These are phyloP conservation scores for Globodera ellingtonae DNA, from an alignment of 1,140 invertebrate species.

Conservation along the genomic window DNA sequence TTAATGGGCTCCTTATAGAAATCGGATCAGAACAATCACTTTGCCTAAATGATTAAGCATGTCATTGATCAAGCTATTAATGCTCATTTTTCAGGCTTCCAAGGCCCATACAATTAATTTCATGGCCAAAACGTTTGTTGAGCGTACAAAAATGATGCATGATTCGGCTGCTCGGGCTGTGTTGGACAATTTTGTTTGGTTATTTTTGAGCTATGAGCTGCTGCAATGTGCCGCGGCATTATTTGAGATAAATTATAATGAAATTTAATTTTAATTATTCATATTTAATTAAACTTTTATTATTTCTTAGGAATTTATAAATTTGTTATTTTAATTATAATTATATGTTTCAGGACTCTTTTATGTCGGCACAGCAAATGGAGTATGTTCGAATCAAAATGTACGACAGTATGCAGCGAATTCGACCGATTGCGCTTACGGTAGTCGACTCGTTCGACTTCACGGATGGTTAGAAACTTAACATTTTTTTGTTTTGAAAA, in stretches of 20 bases:
- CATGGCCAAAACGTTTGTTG: conserved; percentile 49
- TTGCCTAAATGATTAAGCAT: too few species aligned
- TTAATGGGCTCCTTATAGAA: too few species aligned
- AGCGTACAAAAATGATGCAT: conserved; percentile 30
- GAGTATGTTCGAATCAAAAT: conserved; percentile 67
- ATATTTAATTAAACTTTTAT: not conserved
- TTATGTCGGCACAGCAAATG: conserved; percentile 38
- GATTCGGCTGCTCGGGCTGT: conserved; percentile 40
- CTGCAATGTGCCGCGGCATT: conserved; percentile 41
- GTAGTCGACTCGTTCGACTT: conserved; percentile 89
- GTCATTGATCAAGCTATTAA: too few species aligned
- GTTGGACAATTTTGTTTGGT: conserved; percentile 38
- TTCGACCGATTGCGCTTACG: conserved; percentile 85
- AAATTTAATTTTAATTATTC: not conserved
- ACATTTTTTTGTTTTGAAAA: too few species aligned
- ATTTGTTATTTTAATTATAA: not conserved
- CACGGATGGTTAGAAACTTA: conserved; percentile 71
- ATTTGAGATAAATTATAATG: conserved; percentile 35
- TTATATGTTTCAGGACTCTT: conserved; percentile 45
- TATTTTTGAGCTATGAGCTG: conserved; percentile 53
- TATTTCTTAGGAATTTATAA: too few species aligned
- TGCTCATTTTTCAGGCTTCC: conserved; percentile 45
- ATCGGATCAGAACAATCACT: too few species aligned
- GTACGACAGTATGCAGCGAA: conserved; percentile 72
- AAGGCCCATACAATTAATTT: conserved; percentile 55